phyloP scores from a whole-genome alignment of 2,888 invertebrate species.

The Caenorhabditis wallacei region DNA sequence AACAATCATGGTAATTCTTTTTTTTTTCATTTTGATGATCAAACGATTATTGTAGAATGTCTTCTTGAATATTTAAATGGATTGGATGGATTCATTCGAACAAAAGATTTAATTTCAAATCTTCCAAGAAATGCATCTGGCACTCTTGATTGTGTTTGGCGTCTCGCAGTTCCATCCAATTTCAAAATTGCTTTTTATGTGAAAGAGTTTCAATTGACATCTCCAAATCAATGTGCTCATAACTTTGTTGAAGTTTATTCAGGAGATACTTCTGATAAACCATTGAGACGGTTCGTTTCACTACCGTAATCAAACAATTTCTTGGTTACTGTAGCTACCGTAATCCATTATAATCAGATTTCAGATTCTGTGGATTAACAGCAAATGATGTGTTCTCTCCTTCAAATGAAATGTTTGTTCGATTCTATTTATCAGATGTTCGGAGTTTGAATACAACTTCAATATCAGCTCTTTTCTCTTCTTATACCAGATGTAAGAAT shows the following conservation, averaged over 20 bases:
- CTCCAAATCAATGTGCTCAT: constrained; percentile 81
- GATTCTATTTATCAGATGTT: constrained; percentile 69
- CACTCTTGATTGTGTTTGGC: constrained; percentile 80
- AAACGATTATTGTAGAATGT: constrained; percentile 74
- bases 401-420: constrained; percentile 69
- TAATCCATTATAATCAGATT: constrained; percentile 8
- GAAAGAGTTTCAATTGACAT: constrained; percentile 76
- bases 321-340: too few species aligned
- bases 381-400: constrained; percentile 72
- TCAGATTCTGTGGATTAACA: constrained; percentile 75
- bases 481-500: constrained; percentile 68
- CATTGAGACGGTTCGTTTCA: constrained; percentile 61
- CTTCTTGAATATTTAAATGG: constrained; percentile 69
- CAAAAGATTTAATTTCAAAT: constrained; percentile 56
- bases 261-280: constrained; percentile 77
- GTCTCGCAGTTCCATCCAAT: constrained; percentile 68
- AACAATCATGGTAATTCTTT: constrained; percentile 43
- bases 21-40: neutral
- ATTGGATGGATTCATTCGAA: constrained; percentile 76
- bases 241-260: constrained; percentile 82
- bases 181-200: constrained; percentile 77
- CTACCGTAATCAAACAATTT: too few species aligned
- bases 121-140: constrained; percentile 63
- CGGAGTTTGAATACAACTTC: constrained; percentile 63
- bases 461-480: constrained; percentile 69